phyloP scores from a whole-genome alignment of 2,113 vertebrate genomes.

The Tupaia chinensis region DNA sequence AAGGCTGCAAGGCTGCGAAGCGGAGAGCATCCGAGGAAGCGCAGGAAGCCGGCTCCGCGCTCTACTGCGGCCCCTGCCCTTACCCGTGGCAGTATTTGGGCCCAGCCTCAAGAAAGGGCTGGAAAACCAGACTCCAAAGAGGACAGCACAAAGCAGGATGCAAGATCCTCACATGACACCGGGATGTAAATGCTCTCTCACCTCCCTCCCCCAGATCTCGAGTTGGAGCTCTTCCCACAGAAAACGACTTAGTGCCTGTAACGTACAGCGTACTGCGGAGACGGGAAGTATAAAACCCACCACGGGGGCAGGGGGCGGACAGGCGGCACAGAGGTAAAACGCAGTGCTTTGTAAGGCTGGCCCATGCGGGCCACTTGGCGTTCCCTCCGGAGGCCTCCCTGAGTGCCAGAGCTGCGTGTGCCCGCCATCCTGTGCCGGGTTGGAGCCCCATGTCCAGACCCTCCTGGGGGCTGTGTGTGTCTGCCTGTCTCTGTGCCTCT shows the following conservation, averaged over 20 bases:
- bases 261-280: not conserved
- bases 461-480: too few relatives aligned
- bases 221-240: not conserved
- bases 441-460: too few relatives aligned
- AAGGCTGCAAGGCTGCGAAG: not conserved
- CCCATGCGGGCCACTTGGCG: too few relatives aligned
- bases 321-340: too few relatives aligned
- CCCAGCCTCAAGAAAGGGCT: not conserved
- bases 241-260: not conserved
- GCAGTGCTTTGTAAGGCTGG: too few relatives aligned
- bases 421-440: too few relatives aligned
- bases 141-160: not conserved
- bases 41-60: too few relatives aligned
- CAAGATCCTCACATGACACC: not conserved
- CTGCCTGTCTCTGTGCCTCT: too few relatives aligned
- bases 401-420: too few relatives aligned
- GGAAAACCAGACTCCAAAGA: not conserved
- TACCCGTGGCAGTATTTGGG: not conserved
- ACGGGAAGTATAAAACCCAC: not conserved
- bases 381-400: too few relatives aligned
- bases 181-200: not conserved
- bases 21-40: not conserved
- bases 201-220: not conserved
- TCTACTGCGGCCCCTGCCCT: too few relatives aligned
- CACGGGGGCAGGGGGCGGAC: not conserved